Evolutionary conservation across 2,113 vertebrate species (phyloP), one percentile per base, ranked within the genome.

Genomic region (Nipponia nippon): DNA sequence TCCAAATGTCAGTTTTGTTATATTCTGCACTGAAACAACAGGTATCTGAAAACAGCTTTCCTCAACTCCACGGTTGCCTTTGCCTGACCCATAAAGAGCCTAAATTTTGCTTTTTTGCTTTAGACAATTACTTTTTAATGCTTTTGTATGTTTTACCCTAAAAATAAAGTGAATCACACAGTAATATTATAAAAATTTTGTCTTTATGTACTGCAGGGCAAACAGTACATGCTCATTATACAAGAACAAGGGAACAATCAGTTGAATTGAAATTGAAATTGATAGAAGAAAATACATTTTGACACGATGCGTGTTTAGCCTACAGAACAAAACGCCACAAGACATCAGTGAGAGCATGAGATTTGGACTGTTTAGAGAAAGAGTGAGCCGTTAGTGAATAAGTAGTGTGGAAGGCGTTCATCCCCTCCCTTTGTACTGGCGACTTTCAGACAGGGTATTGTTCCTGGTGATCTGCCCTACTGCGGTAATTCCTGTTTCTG

Each of bases 201-300:
- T 65, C 44, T 87, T 58, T 72, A 36, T 65, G 19, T 91, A 83
- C 92, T 83, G 40, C 1, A 0, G 52, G 79, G 78, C 78, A 91
- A 93, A 80, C 40, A 83, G 73, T 80, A 42, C 78, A n/a, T 83
- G 23, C 10, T 88, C 49, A 50, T 94, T 94, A 65, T 94, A 72
- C 53, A 79, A 72, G 47, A 95, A 88, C 66, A 90, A 88, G 90
- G 56, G 63, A 95, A 84, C 47, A 56, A 87, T 93, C 56, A 27
- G 66, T 72, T 84, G 69, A 91, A 89, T 93, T 91, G 11, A 91
- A 95, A 94, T 80, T 85, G 40, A 93, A 94, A 93, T 87, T 90
- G 82, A 83, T 66, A 80, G 79, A 96, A 85, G 66, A 80, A 94
- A 91, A 88, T 91, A 32, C 16, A 7, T 90, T 94, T 92, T 88